Evolutionary conservation across 2,888 invertebrate species (phyloP), one percentile per base, ranked within the genome.

Genomic region (Amphimallon solstitiale): DNA sequence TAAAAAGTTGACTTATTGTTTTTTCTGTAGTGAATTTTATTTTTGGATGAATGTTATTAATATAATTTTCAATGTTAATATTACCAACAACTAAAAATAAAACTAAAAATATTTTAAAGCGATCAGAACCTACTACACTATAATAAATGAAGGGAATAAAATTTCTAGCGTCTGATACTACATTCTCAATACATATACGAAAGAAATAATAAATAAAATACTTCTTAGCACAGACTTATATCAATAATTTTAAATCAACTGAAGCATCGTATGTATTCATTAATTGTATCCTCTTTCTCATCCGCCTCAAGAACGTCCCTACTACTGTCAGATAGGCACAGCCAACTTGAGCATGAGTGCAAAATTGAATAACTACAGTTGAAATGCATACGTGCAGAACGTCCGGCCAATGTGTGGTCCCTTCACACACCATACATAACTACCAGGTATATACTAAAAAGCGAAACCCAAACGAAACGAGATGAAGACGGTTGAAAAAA

Each of bases 371-470:
- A 54, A 54, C 54, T 54, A 38, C 38, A 38, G 37, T 7, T 19
- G 38, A 54, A 54, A 54, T 54, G 38, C 38, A 23, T 54, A 54
- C 38, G 40, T 54, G 54, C 54, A 54, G 14, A 54, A 21, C 40
- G 14, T 40, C 23, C 21, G 38, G 6, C 40, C 2, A 21, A 54
- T 54, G 54, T 54, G 54, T 54, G 54, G 54, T 54, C 54, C 40
- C 34, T 54, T 54, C 40, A 14, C 54, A 54, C 54, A n/a, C 40
- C 54, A 40, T 54, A 54, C 21, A 54, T 54, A 54, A 54, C 38
- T 21, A 40, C n/a, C 14, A 21, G 4, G 14, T n/a, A n/a, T n/a
- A n/a, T 38, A 35, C 21, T 54, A 4, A 54, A 54, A 21, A 54
- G 29, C 54, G 19, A 54, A 54, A 54, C 35, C 38, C 2, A 38